Evolutionary conservation across 2,113 vertebrate species (phyloP), one percentile per base, ranked within the genome.

Genomic region (Eulemur macaco): DNA sequence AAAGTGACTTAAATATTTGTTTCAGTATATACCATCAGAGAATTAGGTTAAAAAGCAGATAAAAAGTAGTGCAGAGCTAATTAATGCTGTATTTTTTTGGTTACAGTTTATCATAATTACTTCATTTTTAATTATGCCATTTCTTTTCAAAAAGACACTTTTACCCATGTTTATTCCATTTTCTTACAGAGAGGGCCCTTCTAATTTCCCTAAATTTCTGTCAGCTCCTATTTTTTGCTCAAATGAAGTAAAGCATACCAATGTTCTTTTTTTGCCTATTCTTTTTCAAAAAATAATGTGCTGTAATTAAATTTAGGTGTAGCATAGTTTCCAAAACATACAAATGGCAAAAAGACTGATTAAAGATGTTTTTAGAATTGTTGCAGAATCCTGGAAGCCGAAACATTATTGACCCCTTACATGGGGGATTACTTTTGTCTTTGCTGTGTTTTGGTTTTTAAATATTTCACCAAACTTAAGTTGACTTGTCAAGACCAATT

Each of bases 41-140:
- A 94, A 97, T 89, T 92, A 78, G 45, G 83, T 95, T 97, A 94
- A 93, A 86, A 74, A 39, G 21, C 17, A 71, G 64, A 84, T 31
- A 97, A 96, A 80, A 21, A 29, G 31, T 45, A 73, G 78, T 94
- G 94, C 77, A 60, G 60, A 89, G 90, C 29, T n/a, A 76, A 45
- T 60, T 66, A 45, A 52, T n/a, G 34, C 14, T 74, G 11, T 58
- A 42, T 42, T n/a, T n/a, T n/a, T 83, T 74, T 74, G 29, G 25
- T 50, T 74, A 58, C 31, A 66, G 29, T 31, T 50, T 34, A 64
- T 77, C 21, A 78, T 74, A 45, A 27, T 47, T 74, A 74, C 7
- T 17, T 31, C 9, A 27, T 66, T 66, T 66, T 47, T 47, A 13
- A 25, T 63, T 63, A 27, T 29, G 8, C n/a, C 37, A 83, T 58